Evolutionary conservation across 2,888 invertebrate species (phyloP), one percentile per base, ranked within the genome.

Genomic region (Lissonota sp.): DNA sequence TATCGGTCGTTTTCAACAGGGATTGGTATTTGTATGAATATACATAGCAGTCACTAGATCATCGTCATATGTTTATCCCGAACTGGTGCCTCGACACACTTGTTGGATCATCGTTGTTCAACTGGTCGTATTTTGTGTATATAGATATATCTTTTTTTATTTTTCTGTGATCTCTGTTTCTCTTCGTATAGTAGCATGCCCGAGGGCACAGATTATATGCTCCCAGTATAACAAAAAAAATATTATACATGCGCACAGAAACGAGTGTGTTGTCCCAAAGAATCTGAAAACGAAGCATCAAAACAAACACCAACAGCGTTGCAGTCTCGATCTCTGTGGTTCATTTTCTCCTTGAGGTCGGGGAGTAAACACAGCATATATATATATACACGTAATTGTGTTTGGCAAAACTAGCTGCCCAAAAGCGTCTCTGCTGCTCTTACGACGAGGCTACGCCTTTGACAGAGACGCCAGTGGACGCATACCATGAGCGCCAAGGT

Each of bases 401-500:
- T 44, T 55, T 40, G n/a, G 26, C 26, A n/a, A 49, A n/a, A 14
- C 58, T 51, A 49, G 63, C 63, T 67, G 58, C 42, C 63, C 63
- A 16, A 44, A 64, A 70, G 16, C 74, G 53, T 49, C 69, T 46
- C 53, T 44, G 53, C n/a, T 42, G n/a, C 6, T 39, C 42, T 40
- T 39, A 62, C 12, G 53, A 67, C 57, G 71, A 80, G 81, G 69
- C 88, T 88, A 88, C 87, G 87, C 87, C 88, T 86, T 83, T 90
- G 89, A 86, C 71, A 75, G 79, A 72, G 87, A 89, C 89, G 88
- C 90, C 90, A 87, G 86, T 88, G 88, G 87, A 83, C 87, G 88
- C 88, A 88, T 88, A 88, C 89, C 89, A 88, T 86, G 85, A 87
- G 83, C 89, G 87, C 90, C 91, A 91, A 91, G 91, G 91, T 91